These are phyloP conservation scores for Noctua fimbriata DNA, from an alignment of 2,888 invertebrate species.

Conservation along the genomic window DNA sequence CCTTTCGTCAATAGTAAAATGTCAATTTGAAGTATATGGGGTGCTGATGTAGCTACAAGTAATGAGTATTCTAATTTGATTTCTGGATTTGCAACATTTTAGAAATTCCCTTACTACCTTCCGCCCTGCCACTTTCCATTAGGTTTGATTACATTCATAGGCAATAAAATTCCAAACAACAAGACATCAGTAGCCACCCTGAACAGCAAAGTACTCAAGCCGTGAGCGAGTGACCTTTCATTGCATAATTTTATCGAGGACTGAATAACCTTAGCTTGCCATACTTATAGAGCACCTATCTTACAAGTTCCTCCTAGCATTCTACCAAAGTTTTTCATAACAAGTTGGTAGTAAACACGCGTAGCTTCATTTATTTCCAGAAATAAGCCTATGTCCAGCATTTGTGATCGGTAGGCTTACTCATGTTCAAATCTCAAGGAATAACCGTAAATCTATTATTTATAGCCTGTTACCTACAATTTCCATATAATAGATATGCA, in stretches of 20 bases:
- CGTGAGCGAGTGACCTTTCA: background rate
- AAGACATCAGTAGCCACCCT: background rate
- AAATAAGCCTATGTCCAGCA: slow-evolving; percentile 8
- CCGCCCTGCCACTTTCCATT: background rate
- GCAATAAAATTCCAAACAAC: background rate
- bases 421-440: slow-evolving; percentile 27
- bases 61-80: background rate
- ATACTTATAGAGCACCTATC: background rate
- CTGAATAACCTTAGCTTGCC: background rate
- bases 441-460: slow-evolving; percentile 37
- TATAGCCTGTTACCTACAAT: slow-evolving; percentile 24
- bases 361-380: slow-evolving; percentile 5
- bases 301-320: background rate
- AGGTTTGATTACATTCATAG: background rate
- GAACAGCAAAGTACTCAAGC: background rate
- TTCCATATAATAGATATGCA: slow-evolving; percentile 32
- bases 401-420: slow-evolving; percentile 17
- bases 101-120: background rate
- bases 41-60: background rate
- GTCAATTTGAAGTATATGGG: background rate
- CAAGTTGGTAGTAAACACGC: slow-evolving; percentile 10
- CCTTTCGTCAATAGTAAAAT: background rate
- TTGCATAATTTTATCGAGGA: background rate
- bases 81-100: background rate
- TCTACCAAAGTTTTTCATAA: background rate